Evolutionary conservation across 2,888 invertebrate genomes (phyloP).

Genomic region (Macaria notata): DNA sequence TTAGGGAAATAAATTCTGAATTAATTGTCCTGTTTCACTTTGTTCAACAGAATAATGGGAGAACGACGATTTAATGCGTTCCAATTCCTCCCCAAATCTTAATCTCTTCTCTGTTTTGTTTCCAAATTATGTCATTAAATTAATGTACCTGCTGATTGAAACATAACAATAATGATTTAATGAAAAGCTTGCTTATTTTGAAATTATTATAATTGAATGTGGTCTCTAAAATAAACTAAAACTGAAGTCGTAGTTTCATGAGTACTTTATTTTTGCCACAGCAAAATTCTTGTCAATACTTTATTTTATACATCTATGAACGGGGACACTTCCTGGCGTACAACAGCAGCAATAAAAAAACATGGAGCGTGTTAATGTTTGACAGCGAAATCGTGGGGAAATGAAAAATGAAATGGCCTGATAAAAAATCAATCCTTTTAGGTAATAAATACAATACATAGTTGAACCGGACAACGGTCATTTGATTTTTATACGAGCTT

Average conservation of each 20-base stretch:
- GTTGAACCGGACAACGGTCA: constrained; percentile 35
- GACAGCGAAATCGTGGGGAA: constrained; percentile 36
- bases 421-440: constrained; percentile 42
- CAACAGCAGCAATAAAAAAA: constrained; percentile 33
- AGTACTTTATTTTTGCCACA: not conserved
- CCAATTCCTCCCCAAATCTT: constrained; percentile 23
- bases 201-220: too few relatives aligned
- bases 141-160: constrained; percentile 11
- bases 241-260: too few relatives aligned
- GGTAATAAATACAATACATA: constrained; percentile 34
- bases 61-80: constrained; percentile 23
- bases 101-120: constrained; percentile 24
- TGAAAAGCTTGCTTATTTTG: too few relatives aligned
- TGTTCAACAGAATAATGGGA: constrained; percentile 24
- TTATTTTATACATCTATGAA: constrained; percentile 7
- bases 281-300: not conserved
- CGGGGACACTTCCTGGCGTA: constrained; percentile 22
- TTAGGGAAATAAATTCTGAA: constrained; percentile 25
- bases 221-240: too few relatives aligned
- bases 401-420: constrained; percentile 38
- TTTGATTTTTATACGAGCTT: constrained; percentile 49
- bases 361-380: constrained; percentile 36
- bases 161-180: constrained; percentile 7
- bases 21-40: constrained; percentile 27
- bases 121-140: constrained; percentile 19